Conservation (phyloP, 1,140 invertebrate species). For the Aphelenchoides fujianensis region DNA sequence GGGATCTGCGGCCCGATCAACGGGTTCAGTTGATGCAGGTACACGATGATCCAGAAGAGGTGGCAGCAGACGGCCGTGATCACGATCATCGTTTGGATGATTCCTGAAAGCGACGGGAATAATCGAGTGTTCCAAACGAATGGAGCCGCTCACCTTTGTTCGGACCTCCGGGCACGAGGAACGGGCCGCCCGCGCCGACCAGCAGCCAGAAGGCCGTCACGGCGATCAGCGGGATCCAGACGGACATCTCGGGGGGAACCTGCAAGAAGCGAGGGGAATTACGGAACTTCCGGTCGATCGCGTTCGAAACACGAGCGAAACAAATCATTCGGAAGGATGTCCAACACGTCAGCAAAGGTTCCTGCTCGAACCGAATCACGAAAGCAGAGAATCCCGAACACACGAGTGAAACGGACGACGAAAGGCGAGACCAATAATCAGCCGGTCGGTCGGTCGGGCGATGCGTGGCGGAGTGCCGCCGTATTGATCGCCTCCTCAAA, state of each 20-base stretch:
- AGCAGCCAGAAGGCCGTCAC: constrained; percentile 60
- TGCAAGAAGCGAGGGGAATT: constrained; percentile 25
- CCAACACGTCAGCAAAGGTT: too few relatives aligned
- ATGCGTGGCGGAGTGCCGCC: too few relatives aligned
- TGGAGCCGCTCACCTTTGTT: constrained; percentile 51
- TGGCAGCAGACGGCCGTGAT: constrained; percentile 61
- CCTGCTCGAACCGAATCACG: too few relatives aligned
- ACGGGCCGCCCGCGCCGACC: constrained; percentile 58
- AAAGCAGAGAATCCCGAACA: too few relatives aligned
- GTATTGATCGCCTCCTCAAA: too few relatives aligned
- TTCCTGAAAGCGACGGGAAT: constrained; percentile 47
- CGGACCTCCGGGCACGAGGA: constrained; percentile 59
- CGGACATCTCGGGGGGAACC: constrained; percentile 53
- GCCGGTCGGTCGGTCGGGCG: too few relatives aligned
- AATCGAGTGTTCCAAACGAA: constrained; percentile 4
- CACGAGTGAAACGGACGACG: too few relatives aligned
- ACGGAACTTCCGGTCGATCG: background rate
- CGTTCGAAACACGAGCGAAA: too few relatives aligned
- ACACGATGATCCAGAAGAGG: constrained; percentile 62
- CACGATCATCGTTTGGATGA: constrained; percentile 62
- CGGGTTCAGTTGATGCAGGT: constrained; percentile 60
- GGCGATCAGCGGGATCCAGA: constrained; percentile 55
- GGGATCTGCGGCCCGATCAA: constrained; percentile 61
- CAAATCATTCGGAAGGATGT: too few relatives aligned
- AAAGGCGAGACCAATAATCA: too few relatives aligned